A percentile compares a stretch with the other conserved stretches of the same genome.
These are phyloP conservation scores for Halesus radiatus DNA, from an alignment of 1,140 invertebrate species.

Conservation along the genomic window DNA sequence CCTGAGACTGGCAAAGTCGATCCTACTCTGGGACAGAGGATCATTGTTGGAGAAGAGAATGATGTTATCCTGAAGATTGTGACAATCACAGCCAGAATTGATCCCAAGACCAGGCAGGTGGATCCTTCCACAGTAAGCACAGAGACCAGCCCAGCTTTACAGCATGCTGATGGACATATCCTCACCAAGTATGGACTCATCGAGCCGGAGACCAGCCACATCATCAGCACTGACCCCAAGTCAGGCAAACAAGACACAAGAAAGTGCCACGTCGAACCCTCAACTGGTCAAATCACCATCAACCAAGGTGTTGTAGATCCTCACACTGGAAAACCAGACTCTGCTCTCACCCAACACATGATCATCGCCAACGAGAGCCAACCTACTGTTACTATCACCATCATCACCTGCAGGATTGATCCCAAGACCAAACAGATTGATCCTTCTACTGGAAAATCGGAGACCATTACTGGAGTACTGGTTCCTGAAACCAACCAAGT, in stretches of 20 bases:
- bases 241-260: conserved; percentile 72
- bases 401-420: conserved; percentile 70
- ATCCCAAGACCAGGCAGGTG: conserved; percentile 71
- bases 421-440: conserved; percentile 72
- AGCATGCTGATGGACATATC: conserved; percentile 71
- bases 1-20: conserved; percentile 72
- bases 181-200: conserved; percentile 75
- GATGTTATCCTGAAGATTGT: conserved; percentile 68
- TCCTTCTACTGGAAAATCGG: conserved; percentile 57
- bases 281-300: conserved; percentile 70
- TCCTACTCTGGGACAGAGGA: conserved; percentile 69
- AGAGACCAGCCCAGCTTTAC: conserved; percentile 69
- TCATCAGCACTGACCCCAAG: conserved; percentile 70
- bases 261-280: conserved; percentile 71
- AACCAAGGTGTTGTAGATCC: conserved; percentile 71
- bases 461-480: conserved; percentile 45
- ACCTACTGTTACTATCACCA: conserved; percentile 69
- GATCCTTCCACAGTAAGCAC: conserved; percentile 71
- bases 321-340: conserved; percentile 72
- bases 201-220: conserved; percentile 71
- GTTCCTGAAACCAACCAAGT: conserved; percentile 53
- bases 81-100: conserved; percentile 71
- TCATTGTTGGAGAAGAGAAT: conserved; percentile 67
- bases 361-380: conserved; percentile 71
- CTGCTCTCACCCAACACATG: conserved; percentile 67